These are phyloP conservation scores for Limnephilus marmoratus DNA, from an alignment of 2,888 invertebrate species.

Conservation along the genomic window DNA sequence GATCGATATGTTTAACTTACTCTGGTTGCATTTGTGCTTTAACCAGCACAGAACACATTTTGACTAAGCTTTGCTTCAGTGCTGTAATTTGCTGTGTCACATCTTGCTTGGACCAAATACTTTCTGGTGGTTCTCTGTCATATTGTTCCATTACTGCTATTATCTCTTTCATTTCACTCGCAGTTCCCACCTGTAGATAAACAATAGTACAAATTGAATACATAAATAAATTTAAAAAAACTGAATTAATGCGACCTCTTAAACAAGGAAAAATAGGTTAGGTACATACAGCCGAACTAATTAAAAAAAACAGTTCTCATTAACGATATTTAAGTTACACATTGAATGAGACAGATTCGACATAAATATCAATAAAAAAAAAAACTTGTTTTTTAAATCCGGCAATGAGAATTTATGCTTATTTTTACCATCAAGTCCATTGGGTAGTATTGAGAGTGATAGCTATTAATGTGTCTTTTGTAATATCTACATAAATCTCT, in stretches of 20 bases:
- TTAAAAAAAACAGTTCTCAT: no score
- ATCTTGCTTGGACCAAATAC: slow-evolving; percentile 73
- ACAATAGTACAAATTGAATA: background rate
- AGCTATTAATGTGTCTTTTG: no score
- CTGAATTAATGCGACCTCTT: background rate
- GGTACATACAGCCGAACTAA: no score
- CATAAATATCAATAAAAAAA: no score
- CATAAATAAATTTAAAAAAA: background rate
- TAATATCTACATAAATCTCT: no score
- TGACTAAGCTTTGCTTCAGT: slow-evolving; percentile 73
- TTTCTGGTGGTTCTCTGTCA: slow-evolving; percentile 71
- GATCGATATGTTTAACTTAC: slow-evolving; percentile 69
- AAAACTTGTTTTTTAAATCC: no score
- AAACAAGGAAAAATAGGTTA: no score
- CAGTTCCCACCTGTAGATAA: slow-evolving; percentile 59
- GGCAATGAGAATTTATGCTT: no score
- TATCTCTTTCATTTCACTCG: slow-evolving; percentile 63
- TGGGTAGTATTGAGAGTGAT: no score
- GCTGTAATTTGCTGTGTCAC: slow-evolving; percentile 72
- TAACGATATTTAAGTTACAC: no score
- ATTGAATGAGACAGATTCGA: no score
- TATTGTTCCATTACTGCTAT: slow-evolving; percentile 68
- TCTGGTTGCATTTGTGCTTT: slow-evolving; percentile 74
- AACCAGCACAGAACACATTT: slow-evolving; percentile 74
- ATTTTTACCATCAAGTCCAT: no score